Percentiles rank a stretch among this genome's conserved stretches.
Evolutionary conservation across 2,888 invertebrate genomes (phyloP).

Genomic region (Cinara cedri): DNA sequence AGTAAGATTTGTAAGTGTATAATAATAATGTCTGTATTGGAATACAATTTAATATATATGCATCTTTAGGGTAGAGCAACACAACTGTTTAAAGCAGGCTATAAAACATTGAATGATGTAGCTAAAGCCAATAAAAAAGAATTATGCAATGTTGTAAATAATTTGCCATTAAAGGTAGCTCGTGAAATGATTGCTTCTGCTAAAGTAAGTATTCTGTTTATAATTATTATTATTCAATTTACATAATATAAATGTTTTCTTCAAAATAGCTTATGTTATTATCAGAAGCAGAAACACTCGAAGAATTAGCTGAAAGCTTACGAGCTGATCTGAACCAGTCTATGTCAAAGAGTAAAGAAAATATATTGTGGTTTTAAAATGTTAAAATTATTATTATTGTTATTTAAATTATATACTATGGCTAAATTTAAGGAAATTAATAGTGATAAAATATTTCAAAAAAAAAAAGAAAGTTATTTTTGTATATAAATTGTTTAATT

Average conservation of each 20-base stretch:
- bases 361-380: slow-evolving; percentile 40
- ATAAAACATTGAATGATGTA: slow-evolving; percentile 75
- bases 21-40: not conserved
- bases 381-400: not conserved
- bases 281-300: slow-evolving; percentile 84
- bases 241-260: slow-evolving; percentile 20
- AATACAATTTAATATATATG: not conserved
- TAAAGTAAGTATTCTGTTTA: slow-evolving; percentile 68
- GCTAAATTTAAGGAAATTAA: not conserved
- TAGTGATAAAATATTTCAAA: not conserved
- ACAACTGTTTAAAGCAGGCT: slow-evolving; percentile 84
- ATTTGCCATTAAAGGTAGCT: slow-evolving; percentile 76
- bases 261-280: slow-evolving; percentile 75
- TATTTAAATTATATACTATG: not conserved
- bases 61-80: slow-evolving; percentile 75
- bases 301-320: slow-evolving; percentile 82
- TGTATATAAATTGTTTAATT: slow-evolving; percentile 15
- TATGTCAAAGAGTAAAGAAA: slow-evolving; percentile 39
- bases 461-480: slow-evolving; percentile 7
- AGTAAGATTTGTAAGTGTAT: slow-evolving; percentile 74
- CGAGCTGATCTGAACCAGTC: slow-evolving; percentile 66
- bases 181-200: slow-evolving; percentile 85
- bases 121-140: slow-evolving; percentile 74
- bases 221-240: not conserved
- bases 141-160: slow-evolving; percentile 71